phyloP scores from a whole-genome alignment of 2,113 vertebrate genomes.

The Ovis canadensis region DNA sequence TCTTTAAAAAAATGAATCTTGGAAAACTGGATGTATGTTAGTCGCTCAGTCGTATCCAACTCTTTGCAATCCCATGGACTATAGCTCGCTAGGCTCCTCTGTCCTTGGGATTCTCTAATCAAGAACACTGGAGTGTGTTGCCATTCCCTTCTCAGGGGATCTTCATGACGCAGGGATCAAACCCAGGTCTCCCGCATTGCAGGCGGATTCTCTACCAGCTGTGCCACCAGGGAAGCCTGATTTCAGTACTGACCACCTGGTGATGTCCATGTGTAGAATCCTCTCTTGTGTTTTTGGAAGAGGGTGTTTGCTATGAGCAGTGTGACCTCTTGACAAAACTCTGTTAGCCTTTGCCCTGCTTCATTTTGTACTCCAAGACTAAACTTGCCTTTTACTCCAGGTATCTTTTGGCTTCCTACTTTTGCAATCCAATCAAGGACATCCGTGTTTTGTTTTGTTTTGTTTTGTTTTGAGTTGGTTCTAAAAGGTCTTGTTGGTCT shows the following conservation, averaged over 20 bases:
- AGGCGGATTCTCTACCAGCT: not conserved
- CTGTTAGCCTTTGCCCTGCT: not conserved
- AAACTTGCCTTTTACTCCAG: not conserved
- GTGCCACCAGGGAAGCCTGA: not conserved
- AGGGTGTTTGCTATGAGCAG: not conserved
- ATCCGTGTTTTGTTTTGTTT: not conserved
- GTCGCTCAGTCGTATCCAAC: rapidly evolving
- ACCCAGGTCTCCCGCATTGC: not conserved
- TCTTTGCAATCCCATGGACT: not conserved
- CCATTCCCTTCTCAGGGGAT: not conserved
- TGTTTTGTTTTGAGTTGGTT: not conserved
- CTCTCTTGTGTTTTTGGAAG: not conserved
- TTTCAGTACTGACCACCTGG: not conserved
- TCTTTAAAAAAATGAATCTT: not conserved
- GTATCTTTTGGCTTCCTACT: not conserved
- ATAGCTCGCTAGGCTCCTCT: not conserved
- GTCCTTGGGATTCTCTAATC: not conserved
- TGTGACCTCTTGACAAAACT: not conserved
- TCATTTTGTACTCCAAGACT: not conserved
- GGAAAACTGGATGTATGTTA: not conserved
- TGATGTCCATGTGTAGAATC: not conserved
- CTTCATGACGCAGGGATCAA: not conserved
- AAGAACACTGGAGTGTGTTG: not conserved
- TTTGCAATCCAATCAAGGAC: not conserved
- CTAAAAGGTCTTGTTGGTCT: not conserved